Evolutionary conservation across 2,888 invertebrate species (phyloP).

Genomic region (Andrena fulva): DNA sequence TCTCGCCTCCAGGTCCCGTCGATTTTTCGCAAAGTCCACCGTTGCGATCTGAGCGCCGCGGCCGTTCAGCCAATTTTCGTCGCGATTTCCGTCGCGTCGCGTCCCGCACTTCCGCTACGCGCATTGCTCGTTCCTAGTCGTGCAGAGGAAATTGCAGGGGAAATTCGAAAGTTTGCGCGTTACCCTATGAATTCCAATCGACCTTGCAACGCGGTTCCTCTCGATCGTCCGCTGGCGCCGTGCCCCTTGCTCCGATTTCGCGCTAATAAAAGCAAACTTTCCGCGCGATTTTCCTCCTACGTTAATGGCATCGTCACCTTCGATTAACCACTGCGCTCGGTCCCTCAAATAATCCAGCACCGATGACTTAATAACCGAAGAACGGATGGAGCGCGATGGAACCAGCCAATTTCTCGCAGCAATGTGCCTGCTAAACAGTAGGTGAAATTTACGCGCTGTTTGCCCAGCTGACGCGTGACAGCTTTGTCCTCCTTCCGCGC

Average conservation of each 20-base stretch:
- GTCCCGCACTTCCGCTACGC: constrained; percentile 77
- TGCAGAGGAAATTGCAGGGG: constrained; percentile 83
- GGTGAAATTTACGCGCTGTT: constrained; percentile 42
- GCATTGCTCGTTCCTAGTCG: constrained; percentile 75
- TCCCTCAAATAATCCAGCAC: constrained; percentile 11
- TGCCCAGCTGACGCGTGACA: constrained; percentile 42
- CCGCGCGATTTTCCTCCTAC: background rate
- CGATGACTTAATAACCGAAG: constrained; percentile 17
- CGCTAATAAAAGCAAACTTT: constrained; percentile 42
- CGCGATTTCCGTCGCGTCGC: constrained; percentile 78
- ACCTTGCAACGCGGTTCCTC: constrained; percentile 48
- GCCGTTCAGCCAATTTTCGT: constrained; percentile 78
- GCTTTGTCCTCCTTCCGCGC: constrained; percentile 47
- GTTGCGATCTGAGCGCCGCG: constrained; percentile 4
- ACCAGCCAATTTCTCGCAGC: constrained; percentile 26
- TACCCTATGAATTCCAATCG: constrained; percentile 76
- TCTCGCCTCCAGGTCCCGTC: background rate
- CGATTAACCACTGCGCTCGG: background rate
- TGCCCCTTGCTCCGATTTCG: constrained; percentile 20
- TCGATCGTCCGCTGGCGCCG: constrained; percentile 24
- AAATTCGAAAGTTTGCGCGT: constrained; percentile 82
- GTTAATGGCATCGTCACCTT: background rate
- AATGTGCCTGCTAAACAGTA: constrained; percentile 16
- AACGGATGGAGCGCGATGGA: constrained; percentile 18
- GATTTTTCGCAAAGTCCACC: constrained; percentile 32